Percentiles rank a stretch among this genome's conserved stretches.
phyloP scores from a whole-genome alignment of 2,888 invertebrate genomes.

The Steinernema carpocapsae region DNA sequence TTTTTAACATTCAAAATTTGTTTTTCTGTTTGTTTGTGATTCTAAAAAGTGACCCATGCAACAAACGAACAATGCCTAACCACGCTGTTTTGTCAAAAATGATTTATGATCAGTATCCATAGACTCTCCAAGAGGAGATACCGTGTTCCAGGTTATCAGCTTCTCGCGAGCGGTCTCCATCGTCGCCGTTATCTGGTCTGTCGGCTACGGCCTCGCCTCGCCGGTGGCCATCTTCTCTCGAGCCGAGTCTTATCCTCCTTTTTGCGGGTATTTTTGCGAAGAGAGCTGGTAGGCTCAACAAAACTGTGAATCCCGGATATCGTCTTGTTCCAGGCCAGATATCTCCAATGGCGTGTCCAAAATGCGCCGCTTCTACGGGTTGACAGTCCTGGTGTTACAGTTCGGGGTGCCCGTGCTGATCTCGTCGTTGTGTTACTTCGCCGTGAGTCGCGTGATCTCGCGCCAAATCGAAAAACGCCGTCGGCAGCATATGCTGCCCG shows the following conservation, averaged over 20 bases:
- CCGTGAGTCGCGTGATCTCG: constrained; percentile 49
- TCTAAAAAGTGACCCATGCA: no score
- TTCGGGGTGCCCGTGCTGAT: constrained; percentile 67
- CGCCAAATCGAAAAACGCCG: constrained; percentile 49
- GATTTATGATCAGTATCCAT: no score
- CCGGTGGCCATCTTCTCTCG: constrained; percentile 63
- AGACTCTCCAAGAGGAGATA: no score
- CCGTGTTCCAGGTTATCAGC: constrained; percentile 62
- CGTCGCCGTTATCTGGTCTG: constrained; percentile 56
- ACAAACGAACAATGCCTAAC: no score
- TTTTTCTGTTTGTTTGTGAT: no score
- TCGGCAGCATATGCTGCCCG: constrained; percentile 48
- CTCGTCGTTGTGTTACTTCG: constrained; percentile 55
- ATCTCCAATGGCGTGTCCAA: constrained; percentile 44
- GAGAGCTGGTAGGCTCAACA: constrained; percentile 60
- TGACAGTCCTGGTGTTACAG: constrained; percentile 61
- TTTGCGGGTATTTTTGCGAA: constrained; percentile 67
- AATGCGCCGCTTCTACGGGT: constrained; percentile 49
- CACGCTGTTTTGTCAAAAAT: no score
- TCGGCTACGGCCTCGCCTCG: constrained; percentile 58
- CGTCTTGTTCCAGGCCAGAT: constrained; percentile 55
- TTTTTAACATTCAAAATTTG: no score
- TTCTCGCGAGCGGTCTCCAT: constrained; percentile 56
- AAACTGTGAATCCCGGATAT: neutral
- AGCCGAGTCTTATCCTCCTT: constrained; percentile 51